These are phyloP conservation scores for Etheostoma spectabile DNA, from an alignment of 2,113 vertebrate species.

Conservation along the genomic window DNA sequence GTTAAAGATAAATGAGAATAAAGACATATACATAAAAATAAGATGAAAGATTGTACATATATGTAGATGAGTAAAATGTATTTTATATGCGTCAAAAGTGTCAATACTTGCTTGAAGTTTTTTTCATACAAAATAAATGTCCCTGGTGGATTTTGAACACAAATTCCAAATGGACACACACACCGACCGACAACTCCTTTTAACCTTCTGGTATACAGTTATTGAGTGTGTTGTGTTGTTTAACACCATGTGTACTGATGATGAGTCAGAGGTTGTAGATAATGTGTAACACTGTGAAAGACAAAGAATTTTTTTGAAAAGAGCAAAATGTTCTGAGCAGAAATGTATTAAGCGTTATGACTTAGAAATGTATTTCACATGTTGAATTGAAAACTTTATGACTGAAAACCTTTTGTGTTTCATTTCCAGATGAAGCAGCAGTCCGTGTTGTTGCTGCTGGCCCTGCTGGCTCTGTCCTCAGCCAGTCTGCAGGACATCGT, in stretches of 20 bases:
- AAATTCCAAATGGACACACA: not conserved
- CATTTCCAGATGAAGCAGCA: conserved; percentile 61
- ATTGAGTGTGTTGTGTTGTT: not conserved
- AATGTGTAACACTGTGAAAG: not conserved
- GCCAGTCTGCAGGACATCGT: conserved; percentile 60
- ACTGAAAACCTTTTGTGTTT: not conserved
- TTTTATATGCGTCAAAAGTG: too few species aligned
- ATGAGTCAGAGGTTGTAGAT: not conserved
- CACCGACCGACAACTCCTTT: not conserved
- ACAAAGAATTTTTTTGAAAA: too few species aligned
- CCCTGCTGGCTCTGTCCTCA: conserved; percentile 57
- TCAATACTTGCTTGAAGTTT: too few species aligned
- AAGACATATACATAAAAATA: not conserved
- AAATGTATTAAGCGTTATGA: not conserved
- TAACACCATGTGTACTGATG: not conserved
- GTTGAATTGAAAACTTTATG: not conserved
- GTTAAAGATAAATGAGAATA: not conserved
- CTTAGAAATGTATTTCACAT: not conserved
- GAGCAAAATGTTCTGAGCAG: not conserved
- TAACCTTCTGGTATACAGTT: too few species aligned
- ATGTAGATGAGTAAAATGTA: too few species aligned
- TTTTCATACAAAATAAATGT: too few species aligned
- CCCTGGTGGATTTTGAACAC: too few species aligned
- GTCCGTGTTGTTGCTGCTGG: conserved; percentile 51
- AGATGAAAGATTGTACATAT: not conserved